Evolutionary conservation across 1,140 invertebrate genomes (phyloP).

Genomic region (Archegozetes longisetosus): DNA sequence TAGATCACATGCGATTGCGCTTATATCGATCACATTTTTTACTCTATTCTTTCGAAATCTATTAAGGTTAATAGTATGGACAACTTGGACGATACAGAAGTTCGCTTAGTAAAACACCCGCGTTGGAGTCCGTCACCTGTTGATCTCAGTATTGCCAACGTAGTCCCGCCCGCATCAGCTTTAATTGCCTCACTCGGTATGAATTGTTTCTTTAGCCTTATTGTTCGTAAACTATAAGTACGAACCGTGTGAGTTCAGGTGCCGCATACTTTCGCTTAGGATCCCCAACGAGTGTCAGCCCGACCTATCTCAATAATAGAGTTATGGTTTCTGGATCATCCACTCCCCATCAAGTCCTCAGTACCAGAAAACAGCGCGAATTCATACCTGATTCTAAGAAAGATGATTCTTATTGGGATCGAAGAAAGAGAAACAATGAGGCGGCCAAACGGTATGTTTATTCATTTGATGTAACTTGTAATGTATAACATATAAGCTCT

Average conservation of each 20-base stretch:
- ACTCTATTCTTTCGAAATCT: neutral
- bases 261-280: neutral
- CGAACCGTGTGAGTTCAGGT: neutral
- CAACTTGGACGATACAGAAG: neutral
- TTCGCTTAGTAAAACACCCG: conserved; percentile 1
- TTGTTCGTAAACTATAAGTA: neutral
- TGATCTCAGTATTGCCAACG: neutral
- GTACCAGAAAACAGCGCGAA: conserved; percentile 66
- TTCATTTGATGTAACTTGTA: conserved; percentile 26
- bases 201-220: neutral
- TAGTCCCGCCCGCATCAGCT: neutral
- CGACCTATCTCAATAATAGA: neutral
- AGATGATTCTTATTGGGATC: conserved; percentile 93
- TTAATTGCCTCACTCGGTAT: neutral
- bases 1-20: neutral
- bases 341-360: neutral
- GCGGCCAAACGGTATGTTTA: conserved; percentile 59
- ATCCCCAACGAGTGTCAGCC: neutral
- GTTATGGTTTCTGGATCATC: neutral
- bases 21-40: conserved; percentile 6
- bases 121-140: conserved; percentile 7
- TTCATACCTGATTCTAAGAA: conserved; percentile 95
- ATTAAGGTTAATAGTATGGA: neutral
- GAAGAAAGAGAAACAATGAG: conserved; percentile 84
- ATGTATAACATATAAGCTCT: neutral